Base-by-base conservation (phyloP, 1,140 invertebrate species). In the Brachionus rubens region DNA sequence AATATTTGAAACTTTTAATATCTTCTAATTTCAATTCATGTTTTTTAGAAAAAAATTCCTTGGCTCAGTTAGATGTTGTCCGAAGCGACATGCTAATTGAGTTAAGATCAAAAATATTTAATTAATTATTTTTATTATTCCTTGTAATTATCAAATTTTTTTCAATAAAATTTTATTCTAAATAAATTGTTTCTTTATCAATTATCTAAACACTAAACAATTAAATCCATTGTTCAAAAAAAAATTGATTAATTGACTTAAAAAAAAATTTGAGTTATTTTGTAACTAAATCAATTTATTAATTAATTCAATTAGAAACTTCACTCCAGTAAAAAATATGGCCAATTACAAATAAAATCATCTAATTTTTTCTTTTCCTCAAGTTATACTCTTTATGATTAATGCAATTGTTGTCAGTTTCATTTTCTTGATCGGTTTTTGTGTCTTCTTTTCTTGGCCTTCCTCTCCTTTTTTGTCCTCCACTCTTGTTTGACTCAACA, bases 361-460 rank as follows among this genome's bases (percentile, higher is more conserved):
- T 47, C 46, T 47, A 47, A 47, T 7, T 41, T 41, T 50, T 50
- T 50, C 48, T 50, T 50, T 50, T 50, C 16, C 48, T 50, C 48
- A 50, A 50, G 16, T 50, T 50, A 50, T 50, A 50, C 3, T 50
- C 12, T 50, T 50, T 50, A 50, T 50, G 48, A 50, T 50, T 50
- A 5, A 50, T 50, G 48, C 48, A 50, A 50, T 21, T 50, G 12
- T 50, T 47, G 46, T 47, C 46, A 47, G 46, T 50, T 24, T 50
- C 48, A 50, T 50, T 50, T 24, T 3, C 48, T 50, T 50, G 48
- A n/a, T 50, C 12, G 6, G 2, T 21, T 50, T 50, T 50, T 50
- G 48, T 21, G 19, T 21, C 12, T 50, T 50, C 19, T 50, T 50
- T 50, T 50, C 48, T 47, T 47, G 46, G 46, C 19, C 46, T 47